Conservation (phyloP, 2,113 vertebrate genomes). For the Indicator indicator region DNA sequence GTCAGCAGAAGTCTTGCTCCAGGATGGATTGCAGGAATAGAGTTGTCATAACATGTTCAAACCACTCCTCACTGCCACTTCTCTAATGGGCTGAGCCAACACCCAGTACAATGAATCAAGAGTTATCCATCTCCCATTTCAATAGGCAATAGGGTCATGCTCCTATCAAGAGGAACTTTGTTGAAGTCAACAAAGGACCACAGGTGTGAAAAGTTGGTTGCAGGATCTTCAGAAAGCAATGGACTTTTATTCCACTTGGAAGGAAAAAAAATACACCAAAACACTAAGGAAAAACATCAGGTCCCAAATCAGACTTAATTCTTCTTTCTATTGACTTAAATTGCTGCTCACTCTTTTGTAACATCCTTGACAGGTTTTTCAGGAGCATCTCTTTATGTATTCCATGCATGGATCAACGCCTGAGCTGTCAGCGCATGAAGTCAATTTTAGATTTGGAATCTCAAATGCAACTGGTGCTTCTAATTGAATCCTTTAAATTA, state of each 20-base stretch:
- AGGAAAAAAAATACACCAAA: conserved; percentile 22
- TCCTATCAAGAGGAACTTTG: neutral
- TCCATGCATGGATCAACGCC: neutral
- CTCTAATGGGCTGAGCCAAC: neutral
- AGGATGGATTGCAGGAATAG: neutral
- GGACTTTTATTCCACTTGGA: neutral
- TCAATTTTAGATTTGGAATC: neutral
- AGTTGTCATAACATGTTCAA: neutral
- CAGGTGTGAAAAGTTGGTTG: neutral
- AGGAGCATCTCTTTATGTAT: neutral
- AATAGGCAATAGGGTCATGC: neutral
- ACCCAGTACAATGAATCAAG: neutral
- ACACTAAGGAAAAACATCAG: neutral
- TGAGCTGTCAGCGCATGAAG: neutral
- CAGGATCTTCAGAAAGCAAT: conserved; percentile 2
- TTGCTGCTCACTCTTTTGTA: neutral
- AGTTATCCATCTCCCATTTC: neutral
- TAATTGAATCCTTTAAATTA: neutral
- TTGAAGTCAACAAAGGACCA: neutral
- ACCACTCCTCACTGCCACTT: neutral
- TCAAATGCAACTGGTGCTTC: neutral
- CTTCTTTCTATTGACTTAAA: conserved; percentile 12
- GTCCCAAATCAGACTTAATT: neutral
- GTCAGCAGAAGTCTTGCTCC: conserved; percentile 23
- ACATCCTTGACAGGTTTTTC: neutral